phyloP scores from a whole-genome alignment of 2,888 invertebrate genomes.

The Perizoma affinitatum region DNA sequence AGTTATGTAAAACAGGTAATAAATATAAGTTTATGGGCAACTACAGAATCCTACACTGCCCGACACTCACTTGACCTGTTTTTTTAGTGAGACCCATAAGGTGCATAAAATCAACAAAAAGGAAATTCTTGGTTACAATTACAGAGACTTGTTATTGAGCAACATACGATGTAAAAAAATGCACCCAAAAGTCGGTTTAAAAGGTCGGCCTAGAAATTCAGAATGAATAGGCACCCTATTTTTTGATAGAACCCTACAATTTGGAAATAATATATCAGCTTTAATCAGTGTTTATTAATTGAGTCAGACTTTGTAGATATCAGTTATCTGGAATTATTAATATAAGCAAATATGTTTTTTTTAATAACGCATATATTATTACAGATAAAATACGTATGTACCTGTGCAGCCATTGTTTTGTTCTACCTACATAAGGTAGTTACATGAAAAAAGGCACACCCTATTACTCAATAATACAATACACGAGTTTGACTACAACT shows the following conservation, averaged over 20 bases:
- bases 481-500: conserved; percentile 68
- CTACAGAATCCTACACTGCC: no score
- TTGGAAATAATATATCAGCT: conserved; percentile 68
- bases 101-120: no score
- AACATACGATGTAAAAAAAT: conserved; percentile 40
- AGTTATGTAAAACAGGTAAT: no score
- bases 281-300: conserved; percentile 46
- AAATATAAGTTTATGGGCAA: no score
- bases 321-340: not conserved
- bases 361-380: not conserved
- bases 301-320: conserved; percentile 33
- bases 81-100: no score
- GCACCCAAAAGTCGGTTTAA: conserved; percentile 67
- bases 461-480: conserved; percentile 37
- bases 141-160: no score
- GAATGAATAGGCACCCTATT: conserved; percentile 66
- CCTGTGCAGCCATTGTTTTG: not conserved
- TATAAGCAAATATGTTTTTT: not conserved
- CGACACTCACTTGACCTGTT: no score
- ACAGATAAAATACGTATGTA: not conserved
- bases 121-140: no score
- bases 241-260: conserved; percentile 70
- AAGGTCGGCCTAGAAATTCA: conserved; percentile 66
- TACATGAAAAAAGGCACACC: conserved; percentile 27
- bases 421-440: no score